A percentile compares a stretch with the other conserved stretches of the same genome.
Evolutionary conservation across 2,113 vertebrate genomes (phyloP).

Genomic region (Eulemur macaco): DNA sequence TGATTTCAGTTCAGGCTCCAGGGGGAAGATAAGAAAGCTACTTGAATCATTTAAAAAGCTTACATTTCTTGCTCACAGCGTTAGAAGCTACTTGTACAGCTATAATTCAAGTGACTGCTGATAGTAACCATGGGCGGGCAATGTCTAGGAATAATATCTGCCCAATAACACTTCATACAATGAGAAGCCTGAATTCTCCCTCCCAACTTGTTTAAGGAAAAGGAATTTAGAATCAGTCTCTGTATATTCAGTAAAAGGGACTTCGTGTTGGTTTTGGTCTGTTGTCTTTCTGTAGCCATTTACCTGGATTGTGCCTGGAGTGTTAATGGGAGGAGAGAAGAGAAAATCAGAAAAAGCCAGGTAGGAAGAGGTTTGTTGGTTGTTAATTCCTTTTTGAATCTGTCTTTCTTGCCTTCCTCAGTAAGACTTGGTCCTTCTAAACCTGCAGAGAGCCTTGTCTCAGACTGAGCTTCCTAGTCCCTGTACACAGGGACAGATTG

Average conservation of each 20-base stretch:
- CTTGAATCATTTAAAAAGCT: not conserved
- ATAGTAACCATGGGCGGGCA: not conserved
- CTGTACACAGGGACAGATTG: not conserved
- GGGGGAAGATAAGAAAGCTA: not conserved
- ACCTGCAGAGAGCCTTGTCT: conserved; percentile 37
- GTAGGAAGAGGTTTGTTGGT: conserved; percentile 80
- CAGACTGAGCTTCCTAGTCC: conserved; percentile 26
- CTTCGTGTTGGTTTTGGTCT: conserved; percentile 47
- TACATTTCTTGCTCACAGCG: not conserved
- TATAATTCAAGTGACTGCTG: not conserved
- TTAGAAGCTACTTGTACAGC: not conserved
- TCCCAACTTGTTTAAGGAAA: not conserved
- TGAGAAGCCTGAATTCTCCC: not conserved
- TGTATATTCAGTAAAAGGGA: not conserved
- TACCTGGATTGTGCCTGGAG: conserved; percentile 96
- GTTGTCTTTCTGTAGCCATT: conserved; percentile 88
- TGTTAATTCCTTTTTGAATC: not conserved
- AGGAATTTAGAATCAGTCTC: conserved; percentile 2
- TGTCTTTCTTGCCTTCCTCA: conserved; percentile 19
- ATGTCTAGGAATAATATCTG: not conserved
- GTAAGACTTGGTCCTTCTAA: not conserved
- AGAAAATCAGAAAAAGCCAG: conserved; percentile 98
- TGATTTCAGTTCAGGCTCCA: not conserved
- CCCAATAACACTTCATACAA: not conserved
- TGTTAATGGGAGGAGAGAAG: conserved; percentile 99